Conservation (phyloP, 2,888 invertebrate species). For the Choreutis nemorana region DNA sequence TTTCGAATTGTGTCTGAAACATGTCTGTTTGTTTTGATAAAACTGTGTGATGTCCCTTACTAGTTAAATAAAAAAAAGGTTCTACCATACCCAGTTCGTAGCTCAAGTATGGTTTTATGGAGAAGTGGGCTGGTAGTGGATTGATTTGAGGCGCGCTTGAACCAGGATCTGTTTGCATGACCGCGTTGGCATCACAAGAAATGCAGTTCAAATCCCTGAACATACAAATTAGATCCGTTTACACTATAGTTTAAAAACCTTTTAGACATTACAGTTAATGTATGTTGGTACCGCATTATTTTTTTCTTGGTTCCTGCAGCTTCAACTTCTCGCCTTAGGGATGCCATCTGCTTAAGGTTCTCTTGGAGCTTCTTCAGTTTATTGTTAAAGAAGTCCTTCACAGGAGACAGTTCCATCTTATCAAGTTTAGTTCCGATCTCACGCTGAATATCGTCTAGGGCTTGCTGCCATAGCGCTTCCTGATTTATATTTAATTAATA, state of each 20-base stretch:
- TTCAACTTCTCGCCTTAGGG: constrained; percentile 68
- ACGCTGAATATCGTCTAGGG: constrained; percentile 71
- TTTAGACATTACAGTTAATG: not conserved
- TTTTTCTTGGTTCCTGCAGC: constrained; percentile 77
- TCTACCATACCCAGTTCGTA: constrained; percentile 70
- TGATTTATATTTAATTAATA: too few relatives aligned
- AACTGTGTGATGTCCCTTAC: too few relatives aligned
- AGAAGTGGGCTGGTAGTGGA: constrained; percentile 63
- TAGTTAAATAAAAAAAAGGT: not conserved
- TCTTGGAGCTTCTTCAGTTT: constrained; percentile 70
- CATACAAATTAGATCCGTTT: not conserved
- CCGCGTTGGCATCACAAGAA: constrained; percentile 78
- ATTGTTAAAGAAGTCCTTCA: constrained; percentile 70
- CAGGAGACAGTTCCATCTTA: constrained; percentile 69
- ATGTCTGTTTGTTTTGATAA: too few relatives aligned
- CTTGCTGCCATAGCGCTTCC: constrained; percentile 71
- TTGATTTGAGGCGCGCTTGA: constrained; percentile 51
- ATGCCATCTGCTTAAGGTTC: constrained; percentile 66
- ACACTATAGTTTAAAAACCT: not conserved
- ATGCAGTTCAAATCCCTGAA: constrained; percentile 76
- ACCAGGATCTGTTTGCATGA: constrained; percentile 70
- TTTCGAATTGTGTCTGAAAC: constrained; percentile 47
- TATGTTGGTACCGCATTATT: constrained; percentile 57
- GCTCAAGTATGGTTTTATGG: constrained; percentile 75
- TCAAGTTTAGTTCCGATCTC: constrained; percentile 73